Base-by-base conservation (phyloP, 2,113 vertebrate species). In the Kobus ellipsiprymnus region DNA sequence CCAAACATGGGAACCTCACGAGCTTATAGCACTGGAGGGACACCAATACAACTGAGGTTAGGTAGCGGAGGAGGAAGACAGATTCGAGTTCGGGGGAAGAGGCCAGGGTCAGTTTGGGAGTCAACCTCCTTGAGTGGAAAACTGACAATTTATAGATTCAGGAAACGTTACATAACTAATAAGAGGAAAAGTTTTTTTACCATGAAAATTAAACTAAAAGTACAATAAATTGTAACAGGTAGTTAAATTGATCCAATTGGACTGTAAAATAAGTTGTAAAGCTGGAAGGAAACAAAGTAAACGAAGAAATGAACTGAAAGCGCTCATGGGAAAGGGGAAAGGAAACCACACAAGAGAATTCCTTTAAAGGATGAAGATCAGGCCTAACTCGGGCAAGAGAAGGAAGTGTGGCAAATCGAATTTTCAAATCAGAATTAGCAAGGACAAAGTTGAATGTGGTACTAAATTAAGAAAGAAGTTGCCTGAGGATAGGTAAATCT, bases 141-240 rank as follows among this genome's bases (percentile, higher is more conserved):
- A 92, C 15, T 87, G 29, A 48, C 60, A 77, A 90, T 30, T 85
- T 46, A 85, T 5, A 27, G 36, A 86, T 78, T 92, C 46, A 74
- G 33, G 71, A 95, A 78, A 60, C 64, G 62, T 46, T 87, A 59
- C 3, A 44, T 40, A 93, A 90, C 13, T 29, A 80, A 80, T 16
- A 96, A 77, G 14, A 94, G 52, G 13, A 50, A 93, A 84, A 6
- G 29, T n/a, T 71, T 23, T 97, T 97, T 86, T n/a, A n/a, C 9
- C 74, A 21, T 9, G 14, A 96, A 33, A 97, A 96, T 93, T 86
- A 87, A 92, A 95, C 11, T 19, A 50, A 23, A 95, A 96, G 25
- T 87, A 60, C 2, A 55, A 92, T 60, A 84, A 92, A 87, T 92
- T 82, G 81, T 13, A 89, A 86, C 33, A 80, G 9, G 36, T 29